These are phyloP conservation scores for Mnemiopsis leidyi DNA, from an alignment of 37 sponge, comb jelly and placozoan species.

Conservation along the genomic window DNA sequence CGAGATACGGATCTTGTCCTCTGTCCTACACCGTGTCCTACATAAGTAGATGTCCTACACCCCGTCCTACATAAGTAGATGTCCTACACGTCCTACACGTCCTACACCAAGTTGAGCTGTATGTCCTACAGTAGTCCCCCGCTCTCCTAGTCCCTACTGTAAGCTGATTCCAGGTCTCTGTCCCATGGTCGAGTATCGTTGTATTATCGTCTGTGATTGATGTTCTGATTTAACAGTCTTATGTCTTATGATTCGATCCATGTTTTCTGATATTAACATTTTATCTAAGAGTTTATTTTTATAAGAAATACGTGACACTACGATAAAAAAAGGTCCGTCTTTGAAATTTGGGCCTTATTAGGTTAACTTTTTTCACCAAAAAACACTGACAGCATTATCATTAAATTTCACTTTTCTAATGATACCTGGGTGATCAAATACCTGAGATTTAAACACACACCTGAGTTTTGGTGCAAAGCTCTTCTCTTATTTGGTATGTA, in stretches of 20 bases:
- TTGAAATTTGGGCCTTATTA: background rate
- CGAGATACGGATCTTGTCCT: no score
- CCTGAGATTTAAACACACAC: background rate
- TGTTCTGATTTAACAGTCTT: background rate
- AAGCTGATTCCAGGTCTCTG: no score
- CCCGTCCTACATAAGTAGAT: background rate
- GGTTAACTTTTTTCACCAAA: no score
- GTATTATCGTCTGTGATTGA: background rate
- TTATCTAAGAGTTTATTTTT: no score
- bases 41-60: background rate
- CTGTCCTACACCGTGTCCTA: background rate
- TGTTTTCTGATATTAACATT: background rate
- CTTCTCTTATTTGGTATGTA: background rate
- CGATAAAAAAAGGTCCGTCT: background rate
- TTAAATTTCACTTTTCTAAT: background rate
- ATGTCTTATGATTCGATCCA: background rate
- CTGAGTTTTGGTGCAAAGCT: background rate
- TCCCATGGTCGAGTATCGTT: background rate
- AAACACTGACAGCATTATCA: no score
- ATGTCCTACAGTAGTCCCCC: background rate
- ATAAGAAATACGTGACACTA: no score
- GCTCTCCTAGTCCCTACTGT: no score
- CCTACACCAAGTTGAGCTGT: no score
- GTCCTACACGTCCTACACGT: background rate
- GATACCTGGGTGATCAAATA: background rate